Conservation (phyloP, 2,888 invertebrate species). For the Metallyticus violacea region DNA sequence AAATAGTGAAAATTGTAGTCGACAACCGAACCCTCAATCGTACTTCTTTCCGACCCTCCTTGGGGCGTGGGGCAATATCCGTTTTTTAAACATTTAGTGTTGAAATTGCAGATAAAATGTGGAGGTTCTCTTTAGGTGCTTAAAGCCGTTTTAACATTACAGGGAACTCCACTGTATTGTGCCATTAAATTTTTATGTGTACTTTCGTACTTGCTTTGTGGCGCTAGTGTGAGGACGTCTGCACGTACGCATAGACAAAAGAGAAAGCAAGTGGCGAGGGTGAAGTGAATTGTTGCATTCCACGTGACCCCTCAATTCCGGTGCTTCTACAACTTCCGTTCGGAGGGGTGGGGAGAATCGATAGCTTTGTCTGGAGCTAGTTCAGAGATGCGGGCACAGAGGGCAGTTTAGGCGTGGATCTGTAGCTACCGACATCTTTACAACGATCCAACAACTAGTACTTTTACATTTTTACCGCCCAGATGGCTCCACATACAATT, state of each 20-base stretch:
- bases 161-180: not conserved
- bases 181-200: not conserved
- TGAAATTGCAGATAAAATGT: not conserved
- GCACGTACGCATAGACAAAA: not conserved
- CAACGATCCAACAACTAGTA: not conserved
- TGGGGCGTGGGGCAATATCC: not conserved
- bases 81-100: not conserved
- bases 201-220: not conserved
- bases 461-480: too few species aligned
- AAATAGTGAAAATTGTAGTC: too few species aligned
- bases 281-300: not conserved
- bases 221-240: not conserved
- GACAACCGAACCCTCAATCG: too few species aligned
- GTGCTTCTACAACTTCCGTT: not conserved
- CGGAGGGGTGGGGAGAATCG: not conserved
- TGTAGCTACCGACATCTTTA: not conserved
- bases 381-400: not conserved
- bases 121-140: not conserved
- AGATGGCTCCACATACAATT: too few species aligned
- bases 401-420: not conserved
- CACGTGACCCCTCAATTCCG: not conserved
- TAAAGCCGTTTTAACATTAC: not conserved
- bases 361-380: not conserved
- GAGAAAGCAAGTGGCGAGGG: not conserved
- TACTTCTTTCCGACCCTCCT: not conserved